Evolutionary conservation across 1,140 invertebrate species (phyloP).

Genomic region (Lasaia peninsularis): DNA sequence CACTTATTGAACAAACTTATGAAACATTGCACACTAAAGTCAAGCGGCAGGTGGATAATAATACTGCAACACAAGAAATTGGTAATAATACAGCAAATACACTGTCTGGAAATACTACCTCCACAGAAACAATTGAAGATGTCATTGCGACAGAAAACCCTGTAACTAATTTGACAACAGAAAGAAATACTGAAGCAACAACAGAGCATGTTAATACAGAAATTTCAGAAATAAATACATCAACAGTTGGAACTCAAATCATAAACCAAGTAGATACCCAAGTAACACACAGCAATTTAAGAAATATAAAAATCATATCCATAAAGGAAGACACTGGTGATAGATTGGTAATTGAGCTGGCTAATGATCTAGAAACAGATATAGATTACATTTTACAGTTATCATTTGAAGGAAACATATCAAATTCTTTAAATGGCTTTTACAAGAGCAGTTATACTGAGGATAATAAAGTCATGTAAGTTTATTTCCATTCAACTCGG

Average conservation of each 20-base stretch:
- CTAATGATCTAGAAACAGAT: slow-evolving; percentile 41
- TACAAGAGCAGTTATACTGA: slow-evolving; percentile 87
- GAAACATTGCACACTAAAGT: slow-evolving; percentile 40
- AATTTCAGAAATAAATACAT: slow-evolving; percentile 15
- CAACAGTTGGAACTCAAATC: background rate
- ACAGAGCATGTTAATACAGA: slow-evolving; percentile 17
- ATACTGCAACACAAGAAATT: slow-evolving; percentile 20
- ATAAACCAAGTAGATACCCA: slow-evolving; percentile 38
- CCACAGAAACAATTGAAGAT: background rate
- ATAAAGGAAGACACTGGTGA: slow-evolving; percentile 46
- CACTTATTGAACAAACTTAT: slow-evolving; percentile 67
- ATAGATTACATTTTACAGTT: slow-evolving; percentile 73
- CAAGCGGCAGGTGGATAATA: slow-evolving; percentile 29
- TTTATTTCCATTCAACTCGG: too few relatives aligned
- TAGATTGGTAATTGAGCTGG: slow-evolving; percentile 47
- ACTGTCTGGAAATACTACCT: background rate
- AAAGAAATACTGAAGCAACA: background rate
- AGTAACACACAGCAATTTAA: slow-evolving; percentile 54
- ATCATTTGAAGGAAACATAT: slow-evolving; percentile 76
- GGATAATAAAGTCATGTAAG: slow-evolving; percentile 57
- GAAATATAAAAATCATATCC: slow-evolving; percentile 50
- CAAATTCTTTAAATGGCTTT: slow-evolving; percentile 85
- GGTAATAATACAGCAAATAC: slow-evolving; percentile 9
- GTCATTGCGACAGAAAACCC: background rate
- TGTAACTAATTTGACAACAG: background rate